Evolutionary conservation across 1,140 invertebrate species (phyloP).

Genomic region (Drosophila saltans): DNA sequence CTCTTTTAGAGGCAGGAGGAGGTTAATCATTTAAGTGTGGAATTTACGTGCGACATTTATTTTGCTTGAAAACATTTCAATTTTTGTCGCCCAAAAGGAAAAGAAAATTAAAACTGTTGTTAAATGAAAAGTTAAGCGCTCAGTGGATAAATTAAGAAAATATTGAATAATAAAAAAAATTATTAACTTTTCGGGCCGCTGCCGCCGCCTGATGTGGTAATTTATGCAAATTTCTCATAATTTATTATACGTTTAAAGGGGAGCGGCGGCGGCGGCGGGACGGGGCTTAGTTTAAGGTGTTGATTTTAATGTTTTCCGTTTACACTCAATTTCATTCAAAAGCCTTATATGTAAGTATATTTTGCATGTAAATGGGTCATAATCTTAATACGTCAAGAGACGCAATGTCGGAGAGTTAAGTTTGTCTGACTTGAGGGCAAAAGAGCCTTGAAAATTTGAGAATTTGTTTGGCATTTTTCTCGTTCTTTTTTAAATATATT

Average conservation of each 20-base stretch:
- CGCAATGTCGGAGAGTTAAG: too few species aligned
- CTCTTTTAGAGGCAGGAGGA: slow-evolving; percentile 15
- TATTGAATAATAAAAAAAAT: background rate
- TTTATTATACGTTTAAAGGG: background rate
- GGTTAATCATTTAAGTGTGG: slow-evolving; percentile 61
- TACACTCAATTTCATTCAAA: background rate
- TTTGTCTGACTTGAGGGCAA: too few species aligned
- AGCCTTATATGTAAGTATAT: background rate
- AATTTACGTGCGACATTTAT: slow-evolving; percentile 63
- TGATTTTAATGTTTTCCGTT: background rate
- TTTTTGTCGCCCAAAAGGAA: slow-evolving; percentile 11
- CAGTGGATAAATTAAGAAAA: slow-evolving; percentile 1
- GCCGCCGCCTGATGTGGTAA: background rate
- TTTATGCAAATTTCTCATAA: slow-evolving; percentile 8
- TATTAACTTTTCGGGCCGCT: too few species aligned
- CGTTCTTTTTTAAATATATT: too few species aligned
- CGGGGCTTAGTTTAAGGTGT: background rate
- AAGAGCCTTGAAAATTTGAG: too few species aligned
- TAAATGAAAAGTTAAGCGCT: slow-evolving; percentile 8
- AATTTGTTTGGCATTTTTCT: too few species aligned
- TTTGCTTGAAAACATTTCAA: slow-evolving; percentile 61
- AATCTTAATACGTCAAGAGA: background rate
- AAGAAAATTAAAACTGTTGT: slow-evolving; percentile 3
- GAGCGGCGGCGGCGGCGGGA: too few species aligned
- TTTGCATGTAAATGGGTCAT: background rate